A percentile compares a stretch with the other conserved stretches of the same genome.
Conservation (phyloP, 2,888 invertebrate genomes). For the Conomelus anceps region DNA sequence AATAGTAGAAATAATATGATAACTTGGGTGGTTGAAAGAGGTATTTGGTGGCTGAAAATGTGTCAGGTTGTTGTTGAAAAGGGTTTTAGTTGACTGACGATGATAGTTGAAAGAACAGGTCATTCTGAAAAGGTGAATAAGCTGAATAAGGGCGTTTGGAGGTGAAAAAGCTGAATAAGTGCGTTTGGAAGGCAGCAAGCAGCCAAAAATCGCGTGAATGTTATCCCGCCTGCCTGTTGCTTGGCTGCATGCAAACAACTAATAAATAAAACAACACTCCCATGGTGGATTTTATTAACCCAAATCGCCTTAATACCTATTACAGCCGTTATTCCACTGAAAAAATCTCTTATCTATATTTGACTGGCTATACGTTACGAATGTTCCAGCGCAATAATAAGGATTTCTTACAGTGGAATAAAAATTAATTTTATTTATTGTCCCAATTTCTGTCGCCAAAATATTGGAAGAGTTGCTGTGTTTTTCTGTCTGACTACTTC, state of each 20-base stretch:
- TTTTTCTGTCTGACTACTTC: too few relatives aligned
- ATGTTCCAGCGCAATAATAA: neutral
- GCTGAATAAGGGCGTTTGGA: neutral
- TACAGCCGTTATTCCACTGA: neutral
- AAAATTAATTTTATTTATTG: neutral
- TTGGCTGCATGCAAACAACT: neutral
- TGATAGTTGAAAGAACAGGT: neutral
- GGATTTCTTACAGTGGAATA: neutral
- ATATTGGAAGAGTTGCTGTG: neutral
- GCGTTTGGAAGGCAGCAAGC: neutral
- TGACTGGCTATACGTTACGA: neutral
- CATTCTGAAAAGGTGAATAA: neutral
- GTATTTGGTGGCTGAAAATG: neutral
- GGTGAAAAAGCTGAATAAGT: neutral
- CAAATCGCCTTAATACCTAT: neutral
- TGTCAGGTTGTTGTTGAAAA: neutral
- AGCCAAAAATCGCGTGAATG: neutral
- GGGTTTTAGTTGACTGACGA: neutral
- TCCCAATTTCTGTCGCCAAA: neutral
- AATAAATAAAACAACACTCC: neutral
- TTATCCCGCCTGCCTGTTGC: neutral
- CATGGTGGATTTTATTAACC: neutral
- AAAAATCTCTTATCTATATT: neutral
- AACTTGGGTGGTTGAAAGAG: neutral
- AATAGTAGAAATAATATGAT: too few relatives aligned